These are phyloP conservation scores for Spinus olivaceus DNA, from an alignment of 2,797 vertebrate genomes.

Conservation along the genomic window DNA sequence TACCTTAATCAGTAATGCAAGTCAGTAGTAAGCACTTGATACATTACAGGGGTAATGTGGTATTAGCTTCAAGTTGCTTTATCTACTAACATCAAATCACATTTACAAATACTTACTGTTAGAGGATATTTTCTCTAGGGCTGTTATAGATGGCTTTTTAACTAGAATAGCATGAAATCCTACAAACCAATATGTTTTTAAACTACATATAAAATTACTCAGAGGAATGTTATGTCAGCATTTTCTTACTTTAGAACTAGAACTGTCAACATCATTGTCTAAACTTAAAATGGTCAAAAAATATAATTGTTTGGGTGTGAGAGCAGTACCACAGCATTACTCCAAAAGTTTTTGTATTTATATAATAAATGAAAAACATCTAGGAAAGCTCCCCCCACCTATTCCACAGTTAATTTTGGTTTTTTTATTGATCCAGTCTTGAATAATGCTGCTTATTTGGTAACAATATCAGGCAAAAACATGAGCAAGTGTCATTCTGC, in stretches of 20 bases:
- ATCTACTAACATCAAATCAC: background rate
- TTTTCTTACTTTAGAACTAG: background rate
- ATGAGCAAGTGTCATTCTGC: constrained; percentile 58
- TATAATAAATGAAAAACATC: background rate
- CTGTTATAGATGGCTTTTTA: background rate
- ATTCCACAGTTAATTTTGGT: background rate
- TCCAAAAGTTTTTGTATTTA: background rate
- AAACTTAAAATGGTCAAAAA: background rate
- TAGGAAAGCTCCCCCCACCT: background rate
- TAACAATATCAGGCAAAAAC: constrained; percentile 59
- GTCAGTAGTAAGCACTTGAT: background rate
- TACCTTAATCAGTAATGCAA: background rate
- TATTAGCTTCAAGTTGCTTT: background rate
- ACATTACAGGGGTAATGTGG: background rate
- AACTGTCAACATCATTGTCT: background rate
- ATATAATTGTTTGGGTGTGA: background rate
- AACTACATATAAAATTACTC: background rate
- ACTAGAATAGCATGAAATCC: background rate
- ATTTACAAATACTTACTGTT: background rate
- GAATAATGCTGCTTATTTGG: constrained; percentile 57
- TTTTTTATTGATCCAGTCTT: constrained; percentile 71
- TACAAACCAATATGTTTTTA: background rate
- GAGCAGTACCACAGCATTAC: background rate
- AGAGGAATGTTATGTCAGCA: background rate
- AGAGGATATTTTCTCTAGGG: background rate